Base-by-base conservation (phyloP, 2,113 vertebrate species). In the Neodon shergylaensis region DNA sequence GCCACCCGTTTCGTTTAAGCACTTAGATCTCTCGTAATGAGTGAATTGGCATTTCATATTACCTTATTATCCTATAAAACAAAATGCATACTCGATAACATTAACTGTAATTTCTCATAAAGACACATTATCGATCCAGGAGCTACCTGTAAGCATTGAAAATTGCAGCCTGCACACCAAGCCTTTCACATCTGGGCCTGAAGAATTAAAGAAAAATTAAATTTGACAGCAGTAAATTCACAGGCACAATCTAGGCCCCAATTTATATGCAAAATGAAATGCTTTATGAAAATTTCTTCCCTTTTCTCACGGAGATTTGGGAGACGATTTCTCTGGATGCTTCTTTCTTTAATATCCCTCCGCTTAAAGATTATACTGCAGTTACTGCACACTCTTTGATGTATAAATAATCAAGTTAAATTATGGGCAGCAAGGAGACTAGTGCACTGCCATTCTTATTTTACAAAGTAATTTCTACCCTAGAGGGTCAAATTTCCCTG, bases 201-300 rank as follows among this genome's bases (percentile, higher is more conserved):
- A 99, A 99, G 99, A 99, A 99, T 99, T 99, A 99, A 99, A 99
- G 99, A 98, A 99, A 99, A 99, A 99, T 99, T 99, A 99, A 99
- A 99, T 99, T 99, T 99, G 99, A 99, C 99, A 99, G 99, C 99
- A 99, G 99, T 99, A 99, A 99, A 99, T 99, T 99, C 99, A 98
- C 98, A 98, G 98, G 97, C 98, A 98, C 98, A 99, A 99, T 99
- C 98, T 98, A 98, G 98, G 98, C 98, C 97, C 98, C 99, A 99
- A 99, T 99, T 99, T 99, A 99, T 99, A 99, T 99, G 99, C 99
- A 99, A 99, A 99, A 98, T 98, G 98, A 99, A 99, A 99, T 98
- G 99, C 98, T 98, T 99, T 99, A 99, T 99, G 99, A 99, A 99
- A 99, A 99, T 99, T 98, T 98, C 98, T 98, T 98, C 98, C 98